Conservation (phyloP, 2,113 vertebrate species). For the Mixornis gularis region DNA sequence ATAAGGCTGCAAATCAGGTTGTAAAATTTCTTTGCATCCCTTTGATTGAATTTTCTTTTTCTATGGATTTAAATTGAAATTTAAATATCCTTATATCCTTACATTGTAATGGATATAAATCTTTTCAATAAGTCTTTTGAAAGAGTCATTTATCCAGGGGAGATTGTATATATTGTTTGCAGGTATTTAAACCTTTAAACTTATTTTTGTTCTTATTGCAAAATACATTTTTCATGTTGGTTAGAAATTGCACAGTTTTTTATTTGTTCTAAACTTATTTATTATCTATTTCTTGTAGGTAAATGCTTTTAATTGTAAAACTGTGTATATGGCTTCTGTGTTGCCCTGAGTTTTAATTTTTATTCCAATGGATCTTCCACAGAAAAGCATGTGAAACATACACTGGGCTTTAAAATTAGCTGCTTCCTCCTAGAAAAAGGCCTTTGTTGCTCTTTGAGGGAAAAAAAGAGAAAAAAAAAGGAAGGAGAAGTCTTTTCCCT, state of each 20-base stretch:
- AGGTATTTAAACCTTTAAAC: neutral
- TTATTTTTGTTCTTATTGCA: neutral
- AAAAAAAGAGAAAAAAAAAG: fast-evolving
- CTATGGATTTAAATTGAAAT: neutral
- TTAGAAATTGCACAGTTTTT: neutral
- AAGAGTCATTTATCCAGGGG: neutral
- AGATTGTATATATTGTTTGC: neutral
- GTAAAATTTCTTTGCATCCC: neutral
- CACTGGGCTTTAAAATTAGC: neutral
- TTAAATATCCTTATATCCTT: neutral
- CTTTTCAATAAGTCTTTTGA: neutral
- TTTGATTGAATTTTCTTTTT: neutral
- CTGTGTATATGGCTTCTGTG: neutral
- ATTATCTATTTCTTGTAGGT: neutral
- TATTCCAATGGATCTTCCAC: neutral
- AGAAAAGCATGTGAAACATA: neutral
- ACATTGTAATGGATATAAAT: neutral
- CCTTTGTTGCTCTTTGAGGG: neutral
- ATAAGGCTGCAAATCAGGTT: neutral
- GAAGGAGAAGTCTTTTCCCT: fast-evolving
- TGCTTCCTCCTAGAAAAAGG: neutral
- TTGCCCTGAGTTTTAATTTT: neutral
- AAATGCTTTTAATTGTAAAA: neutral
- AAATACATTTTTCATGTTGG: neutral
- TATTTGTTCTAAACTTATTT: neutral